Percentiles rank a stretch among this genome's conserved stretches.
phyloP scores from a whole-genome alignment of 2,797 vertebrate species.

The Gallinago solitaria region DNA sequence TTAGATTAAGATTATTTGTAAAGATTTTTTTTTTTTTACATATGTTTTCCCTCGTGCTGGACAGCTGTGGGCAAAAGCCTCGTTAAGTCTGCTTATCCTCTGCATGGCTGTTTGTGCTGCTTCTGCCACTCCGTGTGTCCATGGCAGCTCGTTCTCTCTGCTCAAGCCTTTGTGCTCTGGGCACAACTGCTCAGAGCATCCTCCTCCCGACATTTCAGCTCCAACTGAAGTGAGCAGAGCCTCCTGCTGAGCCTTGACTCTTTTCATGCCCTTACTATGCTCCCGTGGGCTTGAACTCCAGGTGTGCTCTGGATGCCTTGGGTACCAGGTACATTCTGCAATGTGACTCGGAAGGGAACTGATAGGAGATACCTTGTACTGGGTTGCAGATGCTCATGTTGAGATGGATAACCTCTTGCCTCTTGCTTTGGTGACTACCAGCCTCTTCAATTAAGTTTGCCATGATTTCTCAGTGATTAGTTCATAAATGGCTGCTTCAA shows the following conservation, averaged over 20 bases:
- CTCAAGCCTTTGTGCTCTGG: not conserved
- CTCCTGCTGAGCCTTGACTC: not conserved
- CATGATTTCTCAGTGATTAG: not conserved
- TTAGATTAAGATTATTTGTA: not conserved
- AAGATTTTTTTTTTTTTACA: not conserved
- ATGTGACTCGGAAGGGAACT: not conserved
- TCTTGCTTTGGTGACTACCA: not conserved
- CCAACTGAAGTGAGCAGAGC: not conserved
- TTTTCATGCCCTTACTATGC: not conserved
- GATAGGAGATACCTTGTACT: not conserved
- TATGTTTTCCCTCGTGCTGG: not conserved
- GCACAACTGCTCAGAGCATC: not conserved
- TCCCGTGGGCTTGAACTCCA: not conserved
- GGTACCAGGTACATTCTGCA: not conserved
- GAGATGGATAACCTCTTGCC: not conserved
- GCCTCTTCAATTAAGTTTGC: not conserved
- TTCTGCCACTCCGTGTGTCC: not conserved
- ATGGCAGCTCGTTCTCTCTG: accelerated
- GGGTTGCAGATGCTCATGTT: not conserved
- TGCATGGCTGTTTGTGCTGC: not conserved
- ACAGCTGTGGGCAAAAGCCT: not conserved
- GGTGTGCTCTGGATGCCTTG: not conserved
- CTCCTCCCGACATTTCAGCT: not conserved
- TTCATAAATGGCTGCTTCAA: not conserved
- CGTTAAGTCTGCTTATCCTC: not conserved